Conservation (phyloP, 2,113 vertebrate species). For the Entelurus aequoreus region DNA sequence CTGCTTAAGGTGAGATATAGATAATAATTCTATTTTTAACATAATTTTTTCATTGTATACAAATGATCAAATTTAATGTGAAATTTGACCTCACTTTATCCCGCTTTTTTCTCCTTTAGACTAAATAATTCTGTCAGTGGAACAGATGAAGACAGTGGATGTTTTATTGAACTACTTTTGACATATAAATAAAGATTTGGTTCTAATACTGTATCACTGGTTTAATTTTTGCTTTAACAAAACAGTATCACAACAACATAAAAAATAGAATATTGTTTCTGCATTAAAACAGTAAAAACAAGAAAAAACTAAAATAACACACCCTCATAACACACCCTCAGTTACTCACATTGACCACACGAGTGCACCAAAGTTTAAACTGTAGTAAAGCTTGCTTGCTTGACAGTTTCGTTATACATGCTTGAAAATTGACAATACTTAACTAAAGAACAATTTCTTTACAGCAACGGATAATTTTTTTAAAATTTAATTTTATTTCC, state of each 20-base stretch:
- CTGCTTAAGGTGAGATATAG: conserved; percentile 59
- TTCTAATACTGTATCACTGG: neutral
- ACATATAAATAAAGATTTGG: too few relatives aligned
- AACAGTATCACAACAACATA: too few relatives aligned
- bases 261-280: too few relatives aligned
- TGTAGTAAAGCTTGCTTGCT: neutral
- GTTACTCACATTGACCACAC: conserved; percentile 28
- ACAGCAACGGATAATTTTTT: neutral
- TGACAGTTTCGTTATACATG: neutral
- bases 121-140: conserved; percentile 19
- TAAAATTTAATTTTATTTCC: neutral
- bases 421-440: neutral
- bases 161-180: too few relatives aligned
- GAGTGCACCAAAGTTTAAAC: conserved; percentile 31
- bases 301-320: neutral
- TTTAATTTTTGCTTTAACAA: neutral
- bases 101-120: conserved; percentile 27
- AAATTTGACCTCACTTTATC: neutral
- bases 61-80: neutral
- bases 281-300: too few relatives aligned
- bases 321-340: neutral
- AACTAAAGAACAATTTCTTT: conserved; percentile 3
- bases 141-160: neutral
- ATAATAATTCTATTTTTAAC: neutral
- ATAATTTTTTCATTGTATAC: neutral